Base-by-base conservation (phyloP, 2,888 invertebrate genomes). In the Sarcophaga rosellei region DNA sequence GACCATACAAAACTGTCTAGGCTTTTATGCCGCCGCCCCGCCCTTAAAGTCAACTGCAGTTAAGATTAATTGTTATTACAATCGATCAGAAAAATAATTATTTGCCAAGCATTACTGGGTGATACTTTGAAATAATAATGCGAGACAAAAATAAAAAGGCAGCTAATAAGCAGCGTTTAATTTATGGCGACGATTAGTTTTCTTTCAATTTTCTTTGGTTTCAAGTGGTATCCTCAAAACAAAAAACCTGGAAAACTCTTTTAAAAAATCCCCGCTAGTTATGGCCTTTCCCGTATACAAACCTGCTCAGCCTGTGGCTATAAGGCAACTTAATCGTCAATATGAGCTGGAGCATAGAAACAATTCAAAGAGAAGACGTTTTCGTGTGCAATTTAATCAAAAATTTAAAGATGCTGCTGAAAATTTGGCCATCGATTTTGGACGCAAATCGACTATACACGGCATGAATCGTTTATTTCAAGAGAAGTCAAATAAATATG, bases 381-480 rank as follows among this genome's bases (percentile, higher is more conserved):
- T 23, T 35, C 8, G 35, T 8, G 1, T 35, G 3, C 45, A n/a
- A 15, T 66, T 62, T 35, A 6, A 65, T 10, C 25, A 47, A 1
- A 20, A 75, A 45, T 47, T 76, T 6, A 80, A 80, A 35, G 23
- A 59, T 3, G 59, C 89, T 11, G 85, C 83, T 11, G 89, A 90
- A 89, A 87, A 89, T 47, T 79, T 92, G 83, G 89, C 90, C 0
- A 17, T 89, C 3, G 88, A 89, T 4, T 92, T 92, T 74, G 91
- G 90, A 8, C 89, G 88, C 4, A 89, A 91, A 2, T 92, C 92
- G 0, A 91, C 92, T 1, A 91, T 92, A 35, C 93, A 92, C 80
- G 92, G 92, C 0, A 78, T 92, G 69, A 91, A 90, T 78, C 89
- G 91, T 12, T 81, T 92, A 25, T 88, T 93, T 4, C 88, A 88